Percentiles rank a stretch among this genome's conserved stretches.
These are phyloP conservation scores for Fragum whitleyi DNA, from an alignment of 2,888 invertebrate species.

Conservation along the genomic window DNA sequence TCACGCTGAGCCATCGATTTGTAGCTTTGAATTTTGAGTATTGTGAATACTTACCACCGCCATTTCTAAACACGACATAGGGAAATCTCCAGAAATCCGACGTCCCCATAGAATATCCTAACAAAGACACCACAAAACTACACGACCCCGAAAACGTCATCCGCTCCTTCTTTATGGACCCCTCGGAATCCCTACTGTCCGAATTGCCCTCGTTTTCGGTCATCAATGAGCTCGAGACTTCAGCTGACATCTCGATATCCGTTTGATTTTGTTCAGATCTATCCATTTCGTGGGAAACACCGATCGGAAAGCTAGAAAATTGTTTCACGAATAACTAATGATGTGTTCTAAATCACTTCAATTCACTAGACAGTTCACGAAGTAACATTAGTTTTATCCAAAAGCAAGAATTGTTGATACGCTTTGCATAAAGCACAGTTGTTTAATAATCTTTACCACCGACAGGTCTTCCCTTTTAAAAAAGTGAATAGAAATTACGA, in stretches of 20 bases:
- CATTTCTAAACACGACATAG: constrained; percentile 53
- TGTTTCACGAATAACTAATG: too few species aligned
- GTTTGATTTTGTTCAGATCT: not conserved
- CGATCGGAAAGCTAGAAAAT: too few species aligned
- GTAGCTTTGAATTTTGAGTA: too few species aligned
- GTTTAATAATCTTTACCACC: too few species aligned
- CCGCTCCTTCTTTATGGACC: constrained; percentile 9
- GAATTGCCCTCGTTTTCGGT: not conserved
- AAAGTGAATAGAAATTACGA: too few species aligned
- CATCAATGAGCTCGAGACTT: not conserved
- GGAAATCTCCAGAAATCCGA: constrained; percentile 62
- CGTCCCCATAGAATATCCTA: constrained; percentile 56
- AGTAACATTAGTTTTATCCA: too few species aligned
- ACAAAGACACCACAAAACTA: constrained; percentile 56
- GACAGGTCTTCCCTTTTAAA: too few species aligned
- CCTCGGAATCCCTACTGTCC: constrained; percentile 6
- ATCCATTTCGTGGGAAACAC: not conserved
- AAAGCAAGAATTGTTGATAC: too few species aligned
- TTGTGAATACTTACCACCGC: constrained; percentile 58
- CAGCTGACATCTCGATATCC: not conserved
- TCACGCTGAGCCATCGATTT: too few species aligned
- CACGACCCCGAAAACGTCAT: constrained; percentile 53
- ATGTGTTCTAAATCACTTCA: too few species aligned
- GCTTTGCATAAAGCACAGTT: too few species aligned
- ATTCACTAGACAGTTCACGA: too few species aligned